These are phyloP conservation scores for Microctonus hyperodae DNA, from an alignment of 2,888 invertebrate genomes.

Conservation along the genomic window DNA sequence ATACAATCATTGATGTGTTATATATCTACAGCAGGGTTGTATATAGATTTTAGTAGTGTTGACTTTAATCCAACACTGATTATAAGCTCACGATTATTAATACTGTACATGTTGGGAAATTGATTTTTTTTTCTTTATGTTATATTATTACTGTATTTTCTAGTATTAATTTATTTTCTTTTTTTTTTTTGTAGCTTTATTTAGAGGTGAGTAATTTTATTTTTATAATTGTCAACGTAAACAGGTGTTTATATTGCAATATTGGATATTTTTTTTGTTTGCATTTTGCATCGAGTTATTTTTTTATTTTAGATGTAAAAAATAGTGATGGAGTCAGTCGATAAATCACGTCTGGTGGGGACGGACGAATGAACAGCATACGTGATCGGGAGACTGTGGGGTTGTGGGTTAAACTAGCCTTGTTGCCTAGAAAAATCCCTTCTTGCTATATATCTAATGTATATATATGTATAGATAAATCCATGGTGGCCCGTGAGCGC, in stretches of 20 bases:
- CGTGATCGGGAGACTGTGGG: conserved; percentile 56
- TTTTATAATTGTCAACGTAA: no score
- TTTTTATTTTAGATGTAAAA: not conserved
- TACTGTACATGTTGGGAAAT: not conserved
- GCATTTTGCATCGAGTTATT: not conserved
- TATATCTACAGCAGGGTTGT: not conserved
- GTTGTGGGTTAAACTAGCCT: conserved; percentile 55
- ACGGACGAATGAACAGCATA: conserved; percentile 48
- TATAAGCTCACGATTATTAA: not conserved
- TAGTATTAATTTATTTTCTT: no score
- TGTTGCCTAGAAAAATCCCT: conserved; percentile 51
- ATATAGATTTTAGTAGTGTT: not conserved
- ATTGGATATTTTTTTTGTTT: not conserved
- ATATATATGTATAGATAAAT: conserved; percentile 19
- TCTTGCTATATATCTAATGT: conserved; percentile 24
- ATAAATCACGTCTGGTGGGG: conserved; percentile 44
- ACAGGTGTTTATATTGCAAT: no score
- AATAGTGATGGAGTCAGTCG: conserved; percentile 11
- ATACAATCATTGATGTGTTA: no score
- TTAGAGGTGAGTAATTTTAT: no score
- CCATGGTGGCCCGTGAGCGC: conserved; percentile 23
- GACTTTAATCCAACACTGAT: not conserved
- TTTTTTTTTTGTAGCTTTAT: no score
- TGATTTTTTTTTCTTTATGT: no score
- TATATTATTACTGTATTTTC: no score